Base-by-base conservation (phyloP, 2,797 vertebrate species). In the Acridotheres tristis region DNA sequence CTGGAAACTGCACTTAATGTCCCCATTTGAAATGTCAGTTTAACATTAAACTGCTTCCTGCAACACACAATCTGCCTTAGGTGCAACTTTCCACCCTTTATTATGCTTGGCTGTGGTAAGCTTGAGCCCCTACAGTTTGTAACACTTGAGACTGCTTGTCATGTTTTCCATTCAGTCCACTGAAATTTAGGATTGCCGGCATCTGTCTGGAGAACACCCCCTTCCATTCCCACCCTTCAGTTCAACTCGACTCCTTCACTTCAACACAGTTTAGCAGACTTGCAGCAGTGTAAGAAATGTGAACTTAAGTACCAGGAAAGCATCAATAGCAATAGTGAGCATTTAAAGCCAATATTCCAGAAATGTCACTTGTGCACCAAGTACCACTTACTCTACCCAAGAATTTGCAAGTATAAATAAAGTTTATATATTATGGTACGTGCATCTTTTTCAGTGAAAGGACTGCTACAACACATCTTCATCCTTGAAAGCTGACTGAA, bases 401-500 rank as follows among this genome's bases (percentile, higher is more conserved):
- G 9, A 87, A 69, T 47, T 40, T 5, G 1, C 12, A 42, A 50
- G 26, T 21, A 72, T 38, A 74, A 77, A 8, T n/a, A 2, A 38
- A 29, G 21, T 47, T 47, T 42, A 21, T 8, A 10, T 6, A 23
- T 9, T 29, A 57, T 3, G 9, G 27, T 7, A 51, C 0, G 0
- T 19, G 9, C 17, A 45, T 8, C 11, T 77, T 59, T 73, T n/a
- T 26, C 45, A 88, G 9, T 48, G 36, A 57, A 66, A 80, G 17
- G 23, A 53, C 7, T 62, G 42, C 16, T 34, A 65, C 55, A 84
- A 69, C 8, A 34, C 9, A 54, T 29, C 12, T 87, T 85, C 10
- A 48, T 13, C 21, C 42, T 1, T 50, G 32, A 26, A 82, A 0
- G 1, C 0, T 71, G 19, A 57, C 0, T n/a, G 14, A 54, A 45